These are phyloP conservation scores for Tyrannus savana DNA, from an alignment of 2,113 vertebrate species.

Conservation along the genomic window DNA sequence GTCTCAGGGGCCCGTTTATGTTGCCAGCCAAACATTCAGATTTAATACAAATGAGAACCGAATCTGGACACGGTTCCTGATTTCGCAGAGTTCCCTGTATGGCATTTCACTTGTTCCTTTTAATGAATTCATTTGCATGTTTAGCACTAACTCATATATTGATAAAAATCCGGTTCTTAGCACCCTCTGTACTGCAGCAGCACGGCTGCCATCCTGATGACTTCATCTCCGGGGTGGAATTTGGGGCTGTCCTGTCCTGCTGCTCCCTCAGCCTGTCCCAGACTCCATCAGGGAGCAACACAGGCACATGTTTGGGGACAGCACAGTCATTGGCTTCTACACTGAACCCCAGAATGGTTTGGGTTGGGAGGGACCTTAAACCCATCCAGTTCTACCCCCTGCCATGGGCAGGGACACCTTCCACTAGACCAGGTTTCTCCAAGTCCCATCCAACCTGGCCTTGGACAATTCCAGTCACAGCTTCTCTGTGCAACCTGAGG, in stretches of 20 bases:
- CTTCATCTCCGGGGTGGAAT: background rate
- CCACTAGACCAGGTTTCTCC: background rate
- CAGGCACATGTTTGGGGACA: background rate
- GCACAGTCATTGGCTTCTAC: background rate
- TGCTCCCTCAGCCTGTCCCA: background rate
- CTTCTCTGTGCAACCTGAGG: background rate
- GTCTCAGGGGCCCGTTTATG: background rate
- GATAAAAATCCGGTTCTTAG: background rate
- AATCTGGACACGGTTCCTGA: background rate
- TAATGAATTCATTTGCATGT: constrained; percentile 2
- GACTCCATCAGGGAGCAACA: background rate
- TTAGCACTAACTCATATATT: background rate
- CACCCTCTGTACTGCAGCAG: background rate
- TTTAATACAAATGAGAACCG: background rate
- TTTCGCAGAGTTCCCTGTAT: background rate
- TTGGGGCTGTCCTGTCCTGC: background rate
- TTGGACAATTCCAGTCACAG: background rate
- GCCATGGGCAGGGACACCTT: background rate
- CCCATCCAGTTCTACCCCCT: background rate
- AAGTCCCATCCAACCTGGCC: background rate
- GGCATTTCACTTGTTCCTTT: background rate
- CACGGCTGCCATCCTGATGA: background rate
- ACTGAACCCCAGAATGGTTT: background rate
- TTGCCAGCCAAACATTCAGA: background rate
- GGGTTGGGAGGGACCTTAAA: background rate